Evolutionary conservation across 2,113 vertebrate species (phyloP), one percentile per base, ranked within the genome.

Genomic region (Zapornia atra): DNA sequence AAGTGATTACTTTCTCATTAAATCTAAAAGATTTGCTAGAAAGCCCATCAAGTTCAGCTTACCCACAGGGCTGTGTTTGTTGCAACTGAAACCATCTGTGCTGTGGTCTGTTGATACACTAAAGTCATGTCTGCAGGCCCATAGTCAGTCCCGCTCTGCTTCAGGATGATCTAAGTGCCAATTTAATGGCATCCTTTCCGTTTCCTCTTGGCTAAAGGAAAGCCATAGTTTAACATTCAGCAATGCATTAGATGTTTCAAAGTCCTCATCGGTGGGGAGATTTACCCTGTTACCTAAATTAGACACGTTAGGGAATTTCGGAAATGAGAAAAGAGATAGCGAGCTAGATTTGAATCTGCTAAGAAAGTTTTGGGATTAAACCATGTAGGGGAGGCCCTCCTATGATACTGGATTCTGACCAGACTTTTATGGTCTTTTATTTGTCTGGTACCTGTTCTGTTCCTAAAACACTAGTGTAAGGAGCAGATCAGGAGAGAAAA

Each of bases 381-480:
- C 9, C 3, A 7, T 0, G 0, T 34, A 26, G 18, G 24, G 3
- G 4, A 72, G 68, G 46, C 36, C 19, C 44, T 75, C n/a, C 44
- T 53, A 4, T 22, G 18, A n/a, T 40, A 18, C 54, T 83, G 83
- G 5, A 15, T 80, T 88, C 70, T 83, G n/a, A 73, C 28, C 33
- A 28, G 46, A 64, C 14, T 83, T 63, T 83, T 77, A n/a, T 33
- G 21, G 22, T 63, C 29, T 88, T 86, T 53, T 56, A 36, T 79
- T 91, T 86, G 40, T 80, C 50, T 65, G 10, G 11, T 94, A 25
- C 33, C 51, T 61, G 31, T 66, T 83, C 31, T 53, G 7, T 72
- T 50, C n/a, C 40, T 72, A n/a, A 77, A 86, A 61, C 54, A 28
- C 0, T 5, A 59, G 11, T 63, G 21, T 46, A 84, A 86, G 65